Evolutionary conservation across 1,140 invertebrate genomes (phyloP), one percentile per base, ranked within the genome.

Genomic region (Adoxophyes honmai): DNA sequence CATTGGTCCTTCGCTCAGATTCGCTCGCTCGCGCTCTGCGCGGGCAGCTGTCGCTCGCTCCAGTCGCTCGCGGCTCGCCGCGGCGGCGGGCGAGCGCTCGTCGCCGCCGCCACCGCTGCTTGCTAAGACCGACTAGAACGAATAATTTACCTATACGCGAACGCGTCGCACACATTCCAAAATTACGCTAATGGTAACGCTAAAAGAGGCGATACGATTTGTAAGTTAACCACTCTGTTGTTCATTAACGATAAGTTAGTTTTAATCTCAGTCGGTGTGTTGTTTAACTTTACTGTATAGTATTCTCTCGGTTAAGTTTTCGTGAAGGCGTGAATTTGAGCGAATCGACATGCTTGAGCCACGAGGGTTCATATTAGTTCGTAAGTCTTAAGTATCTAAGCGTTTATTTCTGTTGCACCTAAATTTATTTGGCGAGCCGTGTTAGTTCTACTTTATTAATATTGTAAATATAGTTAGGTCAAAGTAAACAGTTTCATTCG

Each of bases 161-260:
- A 66, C 71, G 78, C 78, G 75, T 81, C 79, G 81, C 75, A 84
- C 81, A 87, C 84, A 87, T 87, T 87, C 84, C 84, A 87, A 80
- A 82, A 82, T 82, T 82, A 79, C 72, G 70, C 67, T 79, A 74
- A 72, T 73, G 66, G 72, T 77, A 79, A 74, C 79, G 73, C 69
- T 66, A 73, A 44, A 66, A 74, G 74, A 75, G 75, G 74, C 81
- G 78, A 78, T 78, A 70, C 80, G 70, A 66, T 72, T 79, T 83
- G 81, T 86, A 82, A 78, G 76, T 88, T 88, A 85, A 85, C 85
- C 85, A 88, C 85, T 88, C 82, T 85, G 85, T 88, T 88, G 85
- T 88, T 88, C 85, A 88, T 88, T 88, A 88, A 81, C 74, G 78
- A 75, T 86, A 88, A 86, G 82, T 79, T 86, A 85, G 81, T 60